Base-by-base conservation (phyloP, 2,113 vertebrate species). In the Coregonus clupeaformis region DNA sequence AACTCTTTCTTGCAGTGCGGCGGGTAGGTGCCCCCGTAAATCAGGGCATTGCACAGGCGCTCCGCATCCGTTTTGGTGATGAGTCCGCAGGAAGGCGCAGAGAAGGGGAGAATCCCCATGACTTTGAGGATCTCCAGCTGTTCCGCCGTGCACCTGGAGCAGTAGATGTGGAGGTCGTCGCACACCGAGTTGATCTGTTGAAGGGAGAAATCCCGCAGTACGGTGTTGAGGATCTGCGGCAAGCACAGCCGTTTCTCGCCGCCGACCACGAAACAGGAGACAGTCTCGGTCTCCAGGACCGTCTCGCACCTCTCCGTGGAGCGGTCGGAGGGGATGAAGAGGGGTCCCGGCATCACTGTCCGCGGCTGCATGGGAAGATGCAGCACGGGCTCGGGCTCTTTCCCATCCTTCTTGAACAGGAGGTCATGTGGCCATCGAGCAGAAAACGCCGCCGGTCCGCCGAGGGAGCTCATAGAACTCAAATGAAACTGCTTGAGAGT, bases 41-140 rank as follows among this genome's bases (percentile, higher is more conserved):
- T 95, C 86, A 98, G 93, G 84, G 98, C 97, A 74, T 98, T 98
- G 91, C 97, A 99, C 80, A 99, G 96, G 82, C 98, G 93, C 91
- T 99, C 98, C 5, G 98, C 95, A 90, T 99, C 98, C 80, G 97
- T 99, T 92, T 98, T 98, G 90, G 98, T 99, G 94, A 99, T 99
- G 93, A 99, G 97, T 80, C 98, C 98, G 91, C 98, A 99, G 85
- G 97, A 99, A 82, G 98, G 98, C 83, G 98, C 98, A 0, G 98
- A 97, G 91, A 99, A 99, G 83, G 98, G 98, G 92, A 99, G 92
- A 89, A 99, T 95, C 84, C 98, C 98, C 95, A 98, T 97, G 91
- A 99, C 97, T 94, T 99, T 99, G 78, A 99, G 96, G 94, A 98
- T 99, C 92, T 99, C 98, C 93, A 99, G 95, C 95, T 99, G 98